These are phyloP conservation scores for Dromiciops gliroides DNA, from an alignment of 2,113 vertebrate species.

Conservation along the genomic window DNA sequence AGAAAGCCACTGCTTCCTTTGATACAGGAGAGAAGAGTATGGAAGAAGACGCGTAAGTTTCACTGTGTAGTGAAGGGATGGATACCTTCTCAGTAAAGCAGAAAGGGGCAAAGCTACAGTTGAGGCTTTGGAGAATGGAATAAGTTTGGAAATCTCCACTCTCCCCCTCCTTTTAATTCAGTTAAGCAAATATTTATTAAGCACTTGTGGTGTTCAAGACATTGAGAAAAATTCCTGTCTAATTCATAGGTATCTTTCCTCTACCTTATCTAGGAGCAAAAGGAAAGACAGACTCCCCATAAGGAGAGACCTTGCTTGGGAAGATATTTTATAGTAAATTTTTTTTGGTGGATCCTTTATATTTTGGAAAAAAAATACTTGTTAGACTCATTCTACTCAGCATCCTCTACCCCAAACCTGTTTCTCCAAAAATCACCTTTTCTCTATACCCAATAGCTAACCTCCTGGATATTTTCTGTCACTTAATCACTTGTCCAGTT, in stretches of 20 bases:
- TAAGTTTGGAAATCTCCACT: neutral
- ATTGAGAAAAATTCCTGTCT: neutral
- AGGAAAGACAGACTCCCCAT: neutral
- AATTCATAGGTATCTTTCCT: neutral
- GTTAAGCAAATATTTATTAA: neutral
- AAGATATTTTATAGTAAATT: neutral
- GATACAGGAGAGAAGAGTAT: neutral
- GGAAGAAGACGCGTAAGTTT: neutral
- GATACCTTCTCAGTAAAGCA: neutral
- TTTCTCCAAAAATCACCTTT: neutral
- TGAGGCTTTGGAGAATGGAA: neutral
- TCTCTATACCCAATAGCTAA: neutral
- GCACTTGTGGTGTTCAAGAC: neutral
- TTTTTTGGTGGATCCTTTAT: neutral
- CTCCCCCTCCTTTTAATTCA: neutral
- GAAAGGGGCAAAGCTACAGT: neutral
- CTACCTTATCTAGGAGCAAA: neutral
- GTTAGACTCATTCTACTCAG: neutral
- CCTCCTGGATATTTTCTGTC: neutral
- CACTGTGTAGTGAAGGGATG: neutral
- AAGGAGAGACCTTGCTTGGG: neutral
- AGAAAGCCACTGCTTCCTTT: neutral
- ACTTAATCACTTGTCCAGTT: constrained; percentile 11
- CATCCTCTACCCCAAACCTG: neutral
- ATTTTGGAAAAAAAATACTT: neutral